These are phyloP conservation scores for Trypoxylus dichotomus DNA, from an alignment of 1,140 invertebrate species.

Conservation along the genomic window DNA sequence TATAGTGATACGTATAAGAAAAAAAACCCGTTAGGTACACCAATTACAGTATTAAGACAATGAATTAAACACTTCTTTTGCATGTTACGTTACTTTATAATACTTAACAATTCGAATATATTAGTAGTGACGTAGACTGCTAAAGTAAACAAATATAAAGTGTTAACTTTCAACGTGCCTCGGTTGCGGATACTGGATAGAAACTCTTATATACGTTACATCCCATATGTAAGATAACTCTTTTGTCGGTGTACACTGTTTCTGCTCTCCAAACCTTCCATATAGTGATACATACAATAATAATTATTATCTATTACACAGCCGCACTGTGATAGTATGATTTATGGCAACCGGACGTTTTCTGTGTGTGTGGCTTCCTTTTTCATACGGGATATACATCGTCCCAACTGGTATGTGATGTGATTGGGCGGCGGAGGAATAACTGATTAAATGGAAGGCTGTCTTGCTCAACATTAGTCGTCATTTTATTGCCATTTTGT, in stretches of 20 bases:
- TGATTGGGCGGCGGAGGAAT: slow-evolving; percentile 3
- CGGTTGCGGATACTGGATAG: too few species aligned
- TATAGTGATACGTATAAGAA: too few species aligned
- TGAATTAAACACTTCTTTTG: too few species aligned
- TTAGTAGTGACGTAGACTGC: too few species aligned
- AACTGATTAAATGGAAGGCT: not conserved
- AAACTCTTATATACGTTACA: not conserved
- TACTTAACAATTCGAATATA: too few species aligned
- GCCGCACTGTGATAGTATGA: slow-evolving; percentile 10
- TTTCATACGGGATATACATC: not conserved
- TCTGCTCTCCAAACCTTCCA: too few species aligned
- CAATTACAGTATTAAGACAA: too few species aligned
- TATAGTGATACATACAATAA: not conserved
- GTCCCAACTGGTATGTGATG: not conserved
- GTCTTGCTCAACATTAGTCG: not conserved
- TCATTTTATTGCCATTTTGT: not conserved
- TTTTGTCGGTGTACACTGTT: not conserved
- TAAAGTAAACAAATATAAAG: too few species aligned
- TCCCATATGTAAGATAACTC: not conserved
- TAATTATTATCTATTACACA: slow-evolving; percentile 18
- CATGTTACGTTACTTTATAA: too few species aligned
- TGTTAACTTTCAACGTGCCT: too few species aligned
- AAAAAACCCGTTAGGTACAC: too few species aligned
- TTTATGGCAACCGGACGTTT: slow-evolving; percentile 13
- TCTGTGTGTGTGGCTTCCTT: not conserved